Percentiles rank a stretch among this genome's conserved stretches.
These are phyloP conservation scores for Eilema depressum DNA, from an alignment of 2,888 invertebrate genomes.

Conservation along the genomic window DNA sequence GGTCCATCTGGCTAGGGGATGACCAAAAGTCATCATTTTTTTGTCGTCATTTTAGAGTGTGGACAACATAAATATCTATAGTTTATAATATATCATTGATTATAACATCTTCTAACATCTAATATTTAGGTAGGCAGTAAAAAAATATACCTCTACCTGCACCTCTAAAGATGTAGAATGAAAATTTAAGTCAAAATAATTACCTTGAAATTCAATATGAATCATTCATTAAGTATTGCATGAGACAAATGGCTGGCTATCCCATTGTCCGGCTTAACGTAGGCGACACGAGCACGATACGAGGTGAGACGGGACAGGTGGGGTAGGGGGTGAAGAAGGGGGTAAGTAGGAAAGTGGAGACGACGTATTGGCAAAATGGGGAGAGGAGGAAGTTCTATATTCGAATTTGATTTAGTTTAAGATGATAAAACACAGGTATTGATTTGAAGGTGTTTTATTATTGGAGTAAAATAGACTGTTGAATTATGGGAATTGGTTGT, in stretches of 20 bases:
- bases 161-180: too few species aligned
- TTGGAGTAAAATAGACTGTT: conserved; percentile 6
- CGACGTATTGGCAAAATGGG: not conserved
- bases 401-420: conserved; percentile 22
- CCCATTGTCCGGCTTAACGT: conserved; percentile 11
- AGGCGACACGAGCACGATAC: conserved; percentile 6
- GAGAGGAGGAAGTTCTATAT: conserved; percentile 15
- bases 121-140: too few species aligned
- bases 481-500: not conserved
- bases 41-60: too few species aligned
- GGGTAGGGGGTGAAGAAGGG: not conserved
- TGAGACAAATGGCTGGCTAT: conserved; percentile 19
- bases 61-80: too few species aligned
- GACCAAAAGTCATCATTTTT: too few species aligned
- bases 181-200: not conserved
- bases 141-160: too few species aligned
- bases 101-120: too few species aligned
- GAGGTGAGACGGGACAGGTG: conserved; percentile 5
- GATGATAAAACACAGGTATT: conserved; percentile 17
- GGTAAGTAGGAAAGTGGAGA: not conserved
- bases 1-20: too few species aligned
- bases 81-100: too few species aligned
- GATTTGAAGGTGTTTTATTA: conserved; percentile 9
- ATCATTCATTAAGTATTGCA: conserved; percentile 11
- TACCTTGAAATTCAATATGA: conserved; percentile 9